phyloP scores from a whole-genome alignment of 2,888 invertebrate genomes.

The Heliconius erato region DNA sequence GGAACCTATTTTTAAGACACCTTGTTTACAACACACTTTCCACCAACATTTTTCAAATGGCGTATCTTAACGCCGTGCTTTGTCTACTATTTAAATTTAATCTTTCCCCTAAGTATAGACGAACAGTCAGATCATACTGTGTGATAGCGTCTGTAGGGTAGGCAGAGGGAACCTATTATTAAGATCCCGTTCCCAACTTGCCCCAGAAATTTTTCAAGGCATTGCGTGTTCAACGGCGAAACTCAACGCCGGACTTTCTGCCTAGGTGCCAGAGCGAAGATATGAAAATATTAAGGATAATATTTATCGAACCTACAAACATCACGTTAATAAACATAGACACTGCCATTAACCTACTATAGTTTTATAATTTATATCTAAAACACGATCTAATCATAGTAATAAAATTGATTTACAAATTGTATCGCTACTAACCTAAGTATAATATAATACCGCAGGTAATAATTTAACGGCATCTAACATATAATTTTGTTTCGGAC shows the following conservation, averaged over 20 bases:
- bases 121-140: too few species aligned
- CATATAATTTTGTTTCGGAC: constrained; percentile 69
- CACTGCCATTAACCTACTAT: neutral
- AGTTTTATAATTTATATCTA: constrained; percentile 48
- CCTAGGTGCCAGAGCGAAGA: too few species aligned
- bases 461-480: constrained; percentile 53
- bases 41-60: neutral
- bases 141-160: too few species aligned
- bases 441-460: constrained; percentile 59
- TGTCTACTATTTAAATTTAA: too few species aligned
- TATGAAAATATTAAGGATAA: too few species aligned
- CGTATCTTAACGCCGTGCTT: too few species aligned
- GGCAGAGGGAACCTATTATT: too few species aligned
- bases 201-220: too few species aligned
- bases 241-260: neutral
- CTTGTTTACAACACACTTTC: neutral
- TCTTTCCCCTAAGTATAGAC: too few species aligned
- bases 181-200: too few species aligned
- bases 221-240: neutral
- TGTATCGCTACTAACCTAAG: constrained; percentile 70
- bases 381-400: constrained; percentile 63
- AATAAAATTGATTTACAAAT: constrained; percentile 76
- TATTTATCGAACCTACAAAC: neutral
- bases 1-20: neutral
- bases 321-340: neutral